Conservation (phyloP, 2,113 vertebrate species). For the Myodes glareolus region DNA sequence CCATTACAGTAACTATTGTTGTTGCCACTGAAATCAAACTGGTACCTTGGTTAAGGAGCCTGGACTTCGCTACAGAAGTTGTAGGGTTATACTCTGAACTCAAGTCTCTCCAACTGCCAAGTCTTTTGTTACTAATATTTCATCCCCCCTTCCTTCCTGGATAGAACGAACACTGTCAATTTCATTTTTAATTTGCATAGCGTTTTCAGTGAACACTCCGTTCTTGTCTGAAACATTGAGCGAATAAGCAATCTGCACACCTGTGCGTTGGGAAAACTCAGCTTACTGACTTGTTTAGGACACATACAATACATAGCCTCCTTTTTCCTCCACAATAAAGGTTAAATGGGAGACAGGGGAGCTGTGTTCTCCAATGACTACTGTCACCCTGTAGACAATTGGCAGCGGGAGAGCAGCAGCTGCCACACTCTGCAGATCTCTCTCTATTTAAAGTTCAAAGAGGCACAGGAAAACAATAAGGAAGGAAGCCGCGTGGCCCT, state of each 20-base stretch:
- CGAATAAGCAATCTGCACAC: not conserved
- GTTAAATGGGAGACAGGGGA: slow-evolving; percentile 39
- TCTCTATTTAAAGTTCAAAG: slow-evolving; percentile 89
- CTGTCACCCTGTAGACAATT: slow-evolving; percentile 65
- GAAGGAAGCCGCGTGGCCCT: slow-evolving; percentile 66
- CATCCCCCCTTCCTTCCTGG: not conserved
- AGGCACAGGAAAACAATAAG: slow-evolving; percentile 71
- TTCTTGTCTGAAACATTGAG: not conserved
- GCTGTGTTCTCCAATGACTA: slow-evolving; percentile 74
- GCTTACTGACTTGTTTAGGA: not conserved
- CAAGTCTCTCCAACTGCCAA: not conserved
- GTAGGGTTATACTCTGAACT: not conserved
- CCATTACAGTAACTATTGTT: not conserved
- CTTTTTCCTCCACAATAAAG: not conserved
- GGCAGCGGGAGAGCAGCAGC: slow-evolving; percentile 83
- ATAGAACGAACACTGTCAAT: not conserved
- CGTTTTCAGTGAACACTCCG: not conserved
- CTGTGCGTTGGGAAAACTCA: not conserved
- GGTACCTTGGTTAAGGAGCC: not conserved
- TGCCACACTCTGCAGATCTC: slow-evolving; percentile 82
- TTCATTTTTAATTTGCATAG: not conserved
- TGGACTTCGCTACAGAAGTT: not conserved
- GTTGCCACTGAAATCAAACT: not conserved
- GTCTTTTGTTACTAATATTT: not conserved
- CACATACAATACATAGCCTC: not conserved